Evolutionary conservation across 2,797 vertebrate species (phyloP), one percentile per base, ranked within the genome.

Genomic region (Galago senegalensis): DNA sequence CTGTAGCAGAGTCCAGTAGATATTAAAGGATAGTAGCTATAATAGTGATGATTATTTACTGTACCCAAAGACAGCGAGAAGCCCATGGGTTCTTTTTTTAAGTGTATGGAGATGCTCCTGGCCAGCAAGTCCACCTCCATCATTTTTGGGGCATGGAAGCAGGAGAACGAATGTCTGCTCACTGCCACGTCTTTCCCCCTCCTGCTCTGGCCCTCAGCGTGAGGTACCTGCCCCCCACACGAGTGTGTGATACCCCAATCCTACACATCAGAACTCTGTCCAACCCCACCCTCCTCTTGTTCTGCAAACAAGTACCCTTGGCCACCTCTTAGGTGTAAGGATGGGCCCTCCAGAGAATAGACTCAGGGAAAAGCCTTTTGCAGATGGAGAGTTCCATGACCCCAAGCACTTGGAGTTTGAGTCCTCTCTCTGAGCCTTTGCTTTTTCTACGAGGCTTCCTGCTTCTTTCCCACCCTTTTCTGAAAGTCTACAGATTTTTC

Each of bases 391-490:
- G n/a, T 16, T 43, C 34, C 40, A 9, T 80, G 65, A 29, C 63
- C 13, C 34, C 4, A 13, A 43, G 61, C 34, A 23, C 6, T 2
- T 0, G 1, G 25, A 4, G 3, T 80, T 6, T 43, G 40, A 43
- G 40, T 81, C 14, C 1, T 16, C 16, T 13, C 75, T 87, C 20
- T 80, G 29, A 25, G 80, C 20, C 1, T 1, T 46, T 61, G 60
- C 73, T 2, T 82, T 80, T 90, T 58, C 29, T 25, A 5, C 7
- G 40, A 82, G 5, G 4, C 2, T 73, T 65, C 79, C 49, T 49
- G 17, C 34, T 89, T 37, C 46, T 82, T 91, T 60, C 31, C 25
- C 0, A 13, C 13, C 18, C 13, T 2, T 75, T 75, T 16, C 11
- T 14, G 14, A 0, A 29, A n/a, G 2, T 61, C 29, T 53, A 16